Evolutionary conservation across 1,140 invertebrate genomes (phyloP).

Genomic region (Brachionus angularis): DNA sequence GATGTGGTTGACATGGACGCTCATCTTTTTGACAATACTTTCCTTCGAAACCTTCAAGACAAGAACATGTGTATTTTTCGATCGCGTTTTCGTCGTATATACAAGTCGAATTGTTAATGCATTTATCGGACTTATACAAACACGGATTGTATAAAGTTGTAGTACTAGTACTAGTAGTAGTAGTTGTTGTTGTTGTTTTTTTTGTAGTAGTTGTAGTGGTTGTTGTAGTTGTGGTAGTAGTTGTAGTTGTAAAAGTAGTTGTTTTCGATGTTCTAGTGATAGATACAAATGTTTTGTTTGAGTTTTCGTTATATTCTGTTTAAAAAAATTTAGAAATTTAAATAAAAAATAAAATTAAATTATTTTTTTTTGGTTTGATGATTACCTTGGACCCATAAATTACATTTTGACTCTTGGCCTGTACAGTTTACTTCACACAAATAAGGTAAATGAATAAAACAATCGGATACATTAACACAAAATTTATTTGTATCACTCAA

Average conservation of each 20-base stretch:
- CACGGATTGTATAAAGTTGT: slow-evolving; percentile 24
- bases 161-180: neutral
- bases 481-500: slow-evolving; percentile 2
- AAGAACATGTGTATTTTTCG: slow-evolving; percentile 15
- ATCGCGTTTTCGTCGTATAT: neutral
- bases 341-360: neutral
- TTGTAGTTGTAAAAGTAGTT: neutral
- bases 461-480: slow-evolving; percentile 33
- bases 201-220: neutral
- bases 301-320: slow-evolving; percentile 8
- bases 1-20: slow-evolving; percentile 37
- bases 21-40: slow-evolving; percentile 35
- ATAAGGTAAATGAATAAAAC: slow-evolving; percentile 24
- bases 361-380: neutral
- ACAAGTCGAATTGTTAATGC: slow-evolving; percentile 28
- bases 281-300: neutral
- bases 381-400: neutral
- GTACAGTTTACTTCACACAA: slow-evolving; percentile 41
- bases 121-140: neutral
- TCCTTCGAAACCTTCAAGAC: slow-evolving; percentile 33
- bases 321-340: neutral
- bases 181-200: neutral
- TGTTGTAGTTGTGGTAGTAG: neutral
- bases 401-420: slow-evolving; percentile 20
- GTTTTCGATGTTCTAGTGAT: neutral